Evolutionary conservation across 2,113 vertebrate genomes (phyloP).

Genomic region (Merops nubicus): DNA sequence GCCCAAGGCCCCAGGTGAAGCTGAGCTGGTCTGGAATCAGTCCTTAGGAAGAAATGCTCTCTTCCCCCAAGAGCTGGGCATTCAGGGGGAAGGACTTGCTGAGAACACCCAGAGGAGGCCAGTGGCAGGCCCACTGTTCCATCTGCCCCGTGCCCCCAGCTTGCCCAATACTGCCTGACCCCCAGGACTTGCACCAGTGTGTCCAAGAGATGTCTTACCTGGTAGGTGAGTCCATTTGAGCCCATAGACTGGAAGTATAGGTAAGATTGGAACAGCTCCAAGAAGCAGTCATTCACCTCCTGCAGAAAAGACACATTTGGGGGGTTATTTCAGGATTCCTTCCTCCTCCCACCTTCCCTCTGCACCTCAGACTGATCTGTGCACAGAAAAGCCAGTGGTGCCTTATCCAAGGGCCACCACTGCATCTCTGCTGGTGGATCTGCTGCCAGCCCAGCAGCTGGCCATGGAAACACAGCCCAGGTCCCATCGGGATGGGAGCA

Average conservation of each 20-base stretch:
- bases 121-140: background rate
- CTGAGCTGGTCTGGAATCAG: background rate
- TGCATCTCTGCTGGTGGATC: background rate
- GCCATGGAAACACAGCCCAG: accelerated
- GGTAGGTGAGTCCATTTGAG: conserved; percentile 86
- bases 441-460: background rate
- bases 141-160: background rate
- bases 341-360: background rate
- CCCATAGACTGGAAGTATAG: conserved; percentile 92
- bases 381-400: accelerated
- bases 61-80: background rate
- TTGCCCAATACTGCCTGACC: accelerated
- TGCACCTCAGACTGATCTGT: background rate
- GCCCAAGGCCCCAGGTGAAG: background rate
- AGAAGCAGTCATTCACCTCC: conserved; percentile 91
- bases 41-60: background rate
- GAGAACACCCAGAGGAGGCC: background rate
- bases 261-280: conserved; percentile 93
- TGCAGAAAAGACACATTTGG: conserved; percentile 10
- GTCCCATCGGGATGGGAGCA: background rate
- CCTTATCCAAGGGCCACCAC: background rate
- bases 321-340: background rate
- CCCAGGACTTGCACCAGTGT: background rate
- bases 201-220: conserved; percentile 73
- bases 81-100: accelerated